Percentiles rank a stretch among this genome's conserved stretches.
Conservation (phyloP, 1,140 invertebrate species). For the Anastatus disparis region DNA sequence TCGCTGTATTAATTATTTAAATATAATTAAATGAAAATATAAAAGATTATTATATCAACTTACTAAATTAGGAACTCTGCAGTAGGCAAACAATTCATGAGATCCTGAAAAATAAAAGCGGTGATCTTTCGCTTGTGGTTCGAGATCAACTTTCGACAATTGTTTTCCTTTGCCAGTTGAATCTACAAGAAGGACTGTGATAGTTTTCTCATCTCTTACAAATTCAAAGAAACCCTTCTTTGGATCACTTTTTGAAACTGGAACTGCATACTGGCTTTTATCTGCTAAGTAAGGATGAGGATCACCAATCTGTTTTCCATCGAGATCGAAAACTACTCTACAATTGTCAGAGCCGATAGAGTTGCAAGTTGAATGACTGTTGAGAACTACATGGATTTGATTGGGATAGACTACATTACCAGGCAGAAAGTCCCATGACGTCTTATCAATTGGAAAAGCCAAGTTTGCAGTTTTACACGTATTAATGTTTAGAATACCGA, state of each 20-base stretch:
- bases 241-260: not conserved
- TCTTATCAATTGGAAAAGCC: not conserved
- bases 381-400: not conserved
- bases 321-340: not conserved
- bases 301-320: constrained; percentile 6
- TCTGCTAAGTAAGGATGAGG: not conserved
- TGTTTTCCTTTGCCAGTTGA: not conserved
- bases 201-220: not conserved
- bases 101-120: no score
- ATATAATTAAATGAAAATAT: no score
- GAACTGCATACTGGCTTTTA: not conserved
- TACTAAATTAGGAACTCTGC: not conserved
- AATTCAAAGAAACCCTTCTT: not conserved
- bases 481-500: not conserved
- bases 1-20: no score
- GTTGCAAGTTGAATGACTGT: not conserved
- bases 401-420: not conserved
- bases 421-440: not conserved
- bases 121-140: not conserved
- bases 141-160: not conserved
- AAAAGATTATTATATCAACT: no score
- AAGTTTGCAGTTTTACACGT: not conserved
- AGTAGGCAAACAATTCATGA: not conserved
- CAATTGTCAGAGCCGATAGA: not conserved
- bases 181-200: not conserved